Evolutionary conservation across 1,140 invertebrate genomes (phyloP).

Genomic region (Saccostrea glomerata): DNA sequence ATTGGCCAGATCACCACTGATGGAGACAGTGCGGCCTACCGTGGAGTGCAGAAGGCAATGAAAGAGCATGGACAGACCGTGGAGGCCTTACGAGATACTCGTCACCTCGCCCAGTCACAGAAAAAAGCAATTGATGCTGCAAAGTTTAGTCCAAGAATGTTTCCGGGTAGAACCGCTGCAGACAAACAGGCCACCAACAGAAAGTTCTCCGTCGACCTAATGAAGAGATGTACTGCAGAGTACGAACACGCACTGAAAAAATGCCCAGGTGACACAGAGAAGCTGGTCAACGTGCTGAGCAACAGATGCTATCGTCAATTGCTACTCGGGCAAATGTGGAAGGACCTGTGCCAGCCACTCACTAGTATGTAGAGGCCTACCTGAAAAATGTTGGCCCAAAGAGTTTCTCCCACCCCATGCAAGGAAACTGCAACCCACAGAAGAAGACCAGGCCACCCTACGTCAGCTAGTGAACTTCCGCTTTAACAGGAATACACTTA

Average conservation of each 20-base stretch:
- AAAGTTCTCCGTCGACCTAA: neutral
- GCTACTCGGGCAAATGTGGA: neutral
- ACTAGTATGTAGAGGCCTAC: neutral
- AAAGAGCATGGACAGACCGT: no score
- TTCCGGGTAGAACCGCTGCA: no score
- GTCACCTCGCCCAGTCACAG: no score
- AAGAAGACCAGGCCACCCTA: neutral
- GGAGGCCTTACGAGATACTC: no score
- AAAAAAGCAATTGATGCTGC: no score
- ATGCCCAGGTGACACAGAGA: neutral
- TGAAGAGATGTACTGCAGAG: conserved; percentile 10
- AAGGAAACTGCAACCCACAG: neutral
- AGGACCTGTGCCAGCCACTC: neutral
- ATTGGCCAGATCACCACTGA: no score
- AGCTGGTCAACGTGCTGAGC: conserved; percentile 29
- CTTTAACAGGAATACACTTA: neutral
- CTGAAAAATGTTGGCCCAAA: conserved; percentile 16
- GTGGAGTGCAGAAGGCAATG: no score
- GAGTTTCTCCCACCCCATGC: neutral
- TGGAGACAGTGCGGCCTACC: no score
- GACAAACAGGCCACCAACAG: neutral
- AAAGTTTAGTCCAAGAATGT: no score
- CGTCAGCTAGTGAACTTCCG: neutral
- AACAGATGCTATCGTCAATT: neutral
- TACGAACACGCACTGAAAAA: neutral